These are phyloP conservation scores for Macquaria ambigua DNA, from an alignment of 2,113 vertebrate genomes.

Conservation along the genomic window DNA sequence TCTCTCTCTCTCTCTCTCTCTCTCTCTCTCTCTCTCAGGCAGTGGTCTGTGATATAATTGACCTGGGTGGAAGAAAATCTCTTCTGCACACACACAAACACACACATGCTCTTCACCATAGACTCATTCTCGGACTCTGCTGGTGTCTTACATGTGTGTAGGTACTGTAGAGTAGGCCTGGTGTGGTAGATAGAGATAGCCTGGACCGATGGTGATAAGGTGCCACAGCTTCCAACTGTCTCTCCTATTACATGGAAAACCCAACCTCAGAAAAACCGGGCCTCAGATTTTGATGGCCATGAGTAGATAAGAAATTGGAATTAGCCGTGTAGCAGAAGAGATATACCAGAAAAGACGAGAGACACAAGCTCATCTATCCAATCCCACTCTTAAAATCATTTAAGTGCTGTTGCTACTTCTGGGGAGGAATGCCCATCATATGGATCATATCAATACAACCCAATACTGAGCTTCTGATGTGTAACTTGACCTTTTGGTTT, in stretches of 20 bases:
- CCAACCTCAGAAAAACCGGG: not conserved
- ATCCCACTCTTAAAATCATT: conserved; percentile 14
- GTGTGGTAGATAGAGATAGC: conserved; percentile 33
- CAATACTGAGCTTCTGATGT: not conserved
- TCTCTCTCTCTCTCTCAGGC: conserved; percentile 12
- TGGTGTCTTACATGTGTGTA: conserved; percentile 14
- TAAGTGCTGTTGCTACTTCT: not conserved
- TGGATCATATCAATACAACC: conserved; percentile 8
- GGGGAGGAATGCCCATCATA: not conserved
- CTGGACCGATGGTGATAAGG: conserved; percentile 5
- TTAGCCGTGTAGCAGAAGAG: conserved; percentile 45
- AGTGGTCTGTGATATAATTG: conserved; percentile 48
- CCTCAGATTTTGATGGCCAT: conserved; percentile 42
- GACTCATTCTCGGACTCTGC: conserved; percentile 1
- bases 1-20: conserved; percentile 11
- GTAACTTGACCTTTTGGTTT: conserved; percentile 9
- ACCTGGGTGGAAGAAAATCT: conserved; percentile 38
- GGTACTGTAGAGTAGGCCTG: not conserved
- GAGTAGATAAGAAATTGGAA: conserved; percentile 63
- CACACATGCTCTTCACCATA: conserved; percentile 1
- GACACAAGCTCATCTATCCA: conserved; percentile 24
- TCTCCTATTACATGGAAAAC: conserved; percentile 30
- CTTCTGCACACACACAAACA: not conserved
- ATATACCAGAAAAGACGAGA: conserved; percentile 1
- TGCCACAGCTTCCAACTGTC: conserved; percentile 13